Conservation (phyloP, 2,888 invertebrate genomes). For the Gandaritis pyraliata region DNA sequence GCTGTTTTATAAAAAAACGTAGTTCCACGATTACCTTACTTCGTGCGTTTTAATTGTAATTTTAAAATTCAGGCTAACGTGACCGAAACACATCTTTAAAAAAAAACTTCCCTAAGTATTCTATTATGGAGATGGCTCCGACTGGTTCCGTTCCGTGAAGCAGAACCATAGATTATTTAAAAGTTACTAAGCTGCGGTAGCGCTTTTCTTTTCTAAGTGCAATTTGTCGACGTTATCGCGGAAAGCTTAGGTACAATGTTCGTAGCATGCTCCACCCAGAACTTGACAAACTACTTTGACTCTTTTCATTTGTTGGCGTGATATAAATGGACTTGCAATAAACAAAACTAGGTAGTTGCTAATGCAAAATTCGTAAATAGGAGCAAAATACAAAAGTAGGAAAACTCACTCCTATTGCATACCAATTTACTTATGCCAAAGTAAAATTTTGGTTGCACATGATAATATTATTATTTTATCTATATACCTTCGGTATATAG, state of each 20-base stretch:
- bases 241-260: constrained; percentile 7
- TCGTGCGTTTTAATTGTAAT: background rate
- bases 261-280: constrained; percentile 1
- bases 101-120: background rate
- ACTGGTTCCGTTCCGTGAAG: constrained; percentile 3
- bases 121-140: constrained; percentile 9
- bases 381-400: too few species aligned
- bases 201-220: constrained; percentile 8
- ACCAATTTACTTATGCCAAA: too few species aligned
- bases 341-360: too few species aligned
- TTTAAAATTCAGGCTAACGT: too few species aligned
- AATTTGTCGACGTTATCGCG: constrained; percentile 15
- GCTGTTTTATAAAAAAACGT: too few species aligned
- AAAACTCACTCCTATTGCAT: too few species aligned
- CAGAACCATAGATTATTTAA: background rate
- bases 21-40: background rate
- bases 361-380: too few species aligned
- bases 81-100: too few species aligned
- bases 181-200: constrained; percentile 11
- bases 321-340: background rate
- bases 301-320: constrained; percentile 1
- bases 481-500: too few species aligned
- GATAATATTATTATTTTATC: too few species aligned
- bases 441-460: too few species aligned
- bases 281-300: constrained; percentile 11